Evolutionary conservation across 2,113 vertebrate genomes (phyloP).

Genomic region (Ammodytes dubius): DNA sequence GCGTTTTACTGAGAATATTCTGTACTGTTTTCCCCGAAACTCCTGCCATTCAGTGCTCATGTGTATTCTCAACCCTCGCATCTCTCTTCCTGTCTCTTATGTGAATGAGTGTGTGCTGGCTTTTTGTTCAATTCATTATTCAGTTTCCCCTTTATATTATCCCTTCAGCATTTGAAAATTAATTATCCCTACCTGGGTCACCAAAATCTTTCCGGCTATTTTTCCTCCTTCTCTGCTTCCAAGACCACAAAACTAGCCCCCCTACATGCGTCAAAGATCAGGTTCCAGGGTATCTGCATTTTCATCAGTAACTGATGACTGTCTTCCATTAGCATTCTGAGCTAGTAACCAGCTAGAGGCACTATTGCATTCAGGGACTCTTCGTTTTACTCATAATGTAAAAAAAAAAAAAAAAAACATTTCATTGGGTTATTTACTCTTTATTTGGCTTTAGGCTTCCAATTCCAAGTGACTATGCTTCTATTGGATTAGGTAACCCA

Average conservation of each 20-base stretch:
- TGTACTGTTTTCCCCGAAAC: neutral
- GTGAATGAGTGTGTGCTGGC: constrained; percentile 38
- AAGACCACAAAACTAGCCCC: constrained; percentile 18
- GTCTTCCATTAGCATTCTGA: neutral
- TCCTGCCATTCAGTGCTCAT: constrained; percentile 63
- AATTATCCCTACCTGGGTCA: constrained; percentile 50
- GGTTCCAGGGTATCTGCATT: neutral
- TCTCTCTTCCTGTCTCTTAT: constrained; percentile 40
- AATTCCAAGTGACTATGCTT: neutral
- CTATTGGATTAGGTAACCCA: too few relatives aligned
- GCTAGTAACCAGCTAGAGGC: neutral
- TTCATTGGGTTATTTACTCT: neutral
- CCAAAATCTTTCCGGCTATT: constrained; percentile 15
- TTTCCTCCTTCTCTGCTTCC: constrained; percentile 20
- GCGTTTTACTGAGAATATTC: neutral
- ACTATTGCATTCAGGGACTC: neutral
- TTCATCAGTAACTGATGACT: constrained; percentile 20
- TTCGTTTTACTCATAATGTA: neutral
- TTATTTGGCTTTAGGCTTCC: neutral
- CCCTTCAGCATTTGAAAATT: constrained; percentile 48
- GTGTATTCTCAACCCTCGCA: constrained; percentile 57
- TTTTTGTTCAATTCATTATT: constrained; percentile 62
- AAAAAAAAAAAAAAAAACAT: neutral
- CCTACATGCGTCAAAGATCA: neutral
- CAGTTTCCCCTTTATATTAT: constrained; percentile 50